Evolutionary conservation across 1,140 invertebrate genomes (phyloP).

Genomic region (Trissolcus basalis): DNA sequence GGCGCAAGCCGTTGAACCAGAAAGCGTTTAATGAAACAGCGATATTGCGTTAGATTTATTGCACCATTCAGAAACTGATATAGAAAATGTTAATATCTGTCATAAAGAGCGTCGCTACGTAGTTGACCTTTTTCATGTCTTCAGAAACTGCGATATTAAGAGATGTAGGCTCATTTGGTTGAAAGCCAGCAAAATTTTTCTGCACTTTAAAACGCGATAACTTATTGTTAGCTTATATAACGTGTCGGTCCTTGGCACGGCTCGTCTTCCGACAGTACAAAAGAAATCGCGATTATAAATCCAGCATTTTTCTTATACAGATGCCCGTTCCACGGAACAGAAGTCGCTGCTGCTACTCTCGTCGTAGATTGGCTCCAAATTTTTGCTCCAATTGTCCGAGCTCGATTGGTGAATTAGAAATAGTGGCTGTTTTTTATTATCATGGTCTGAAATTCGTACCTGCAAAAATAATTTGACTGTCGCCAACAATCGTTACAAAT

Average conservation of each 20-base stretch:
- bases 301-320: slow-evolving; percentile 31
- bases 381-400: neutral
- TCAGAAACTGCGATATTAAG: slow-evolving; percentile 51
- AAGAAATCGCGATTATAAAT: slow-evolving; percentile 50
- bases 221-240: slow-evolving; percentile 55
- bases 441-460: too few relatives aligned
- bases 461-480: too few relatives aligned
- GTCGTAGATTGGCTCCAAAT: slow-evolving; percentile 4
- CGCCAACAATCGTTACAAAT: too few relatives aligned
- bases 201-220: slow-evolving; percentile 57
- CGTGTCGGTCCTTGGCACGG: slow-evolving; percentile 48
- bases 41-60: slow-evolving; percentile 52
- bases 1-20: slow-evolving; percentile 21
- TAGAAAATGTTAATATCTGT: slow-evolving; percentile 56
- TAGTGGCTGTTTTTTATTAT: too few relatives aligned
- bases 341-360: slow-evolving; percentile 1
- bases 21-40: slow-evolving; percentile 42
- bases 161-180: slow-evolving; percentile 57
- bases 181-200: slow-evolving; percentile 45
- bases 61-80: slow-evolving; percentile 48
- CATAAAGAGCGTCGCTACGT: slow-evolving; percentile 44
- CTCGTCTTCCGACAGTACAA: slow-evolving; percentile 36
- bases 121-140: slow-evolving; percentile 54
- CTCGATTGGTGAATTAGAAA: too few relatives aligned
- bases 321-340: slow-evolving; percentile 15